Evolutionary conservation across 2,797 vertebrate species (phyloP).

Genomic region (Cyprinella venusta): DNA sequence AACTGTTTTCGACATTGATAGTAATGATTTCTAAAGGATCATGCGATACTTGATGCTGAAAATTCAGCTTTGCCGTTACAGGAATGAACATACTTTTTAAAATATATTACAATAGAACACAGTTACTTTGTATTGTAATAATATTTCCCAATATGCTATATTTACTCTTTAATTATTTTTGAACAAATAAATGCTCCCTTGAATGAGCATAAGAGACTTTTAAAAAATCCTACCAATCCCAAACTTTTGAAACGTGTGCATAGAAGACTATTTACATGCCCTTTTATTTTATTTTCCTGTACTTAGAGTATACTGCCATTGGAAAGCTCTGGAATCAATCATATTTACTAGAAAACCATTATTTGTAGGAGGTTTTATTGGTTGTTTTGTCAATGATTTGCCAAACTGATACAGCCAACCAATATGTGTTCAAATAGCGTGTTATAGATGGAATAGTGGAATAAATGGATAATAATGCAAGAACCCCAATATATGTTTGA

Average conservation of each 20-base stretch:
- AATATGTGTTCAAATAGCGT: background rate
- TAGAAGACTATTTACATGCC: background rate
- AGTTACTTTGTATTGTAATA: background rate
- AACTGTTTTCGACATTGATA: background rate
- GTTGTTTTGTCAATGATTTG: slow-evolving; percentile 7
- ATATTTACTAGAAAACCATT: background rate
- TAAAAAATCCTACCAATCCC: background rate
- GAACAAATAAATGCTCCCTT: background rate
- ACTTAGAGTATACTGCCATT: background rate
- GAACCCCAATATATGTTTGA: background rate
- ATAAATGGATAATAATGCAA: slow-evolving; percentile 5
- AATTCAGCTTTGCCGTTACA: background rate
- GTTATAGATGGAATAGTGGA: background rate
- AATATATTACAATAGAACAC: background rate
- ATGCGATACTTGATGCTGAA: background rate
- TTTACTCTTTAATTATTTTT: background rate
- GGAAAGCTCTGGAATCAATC: background rate
- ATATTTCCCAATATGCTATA: background rate
- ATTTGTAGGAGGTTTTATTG: background rate
- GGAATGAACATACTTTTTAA: background rate
- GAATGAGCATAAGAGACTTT: background rate
- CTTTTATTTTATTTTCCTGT: background rate
- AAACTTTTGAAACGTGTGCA: background rate
- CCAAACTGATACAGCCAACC: slow-evolving; percentile 10
- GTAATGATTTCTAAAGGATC: background rate